Base-by-base conservation (phyloP, 2,797 vertebrate genomes). In the Alcedo quadribrachys region DNA sequence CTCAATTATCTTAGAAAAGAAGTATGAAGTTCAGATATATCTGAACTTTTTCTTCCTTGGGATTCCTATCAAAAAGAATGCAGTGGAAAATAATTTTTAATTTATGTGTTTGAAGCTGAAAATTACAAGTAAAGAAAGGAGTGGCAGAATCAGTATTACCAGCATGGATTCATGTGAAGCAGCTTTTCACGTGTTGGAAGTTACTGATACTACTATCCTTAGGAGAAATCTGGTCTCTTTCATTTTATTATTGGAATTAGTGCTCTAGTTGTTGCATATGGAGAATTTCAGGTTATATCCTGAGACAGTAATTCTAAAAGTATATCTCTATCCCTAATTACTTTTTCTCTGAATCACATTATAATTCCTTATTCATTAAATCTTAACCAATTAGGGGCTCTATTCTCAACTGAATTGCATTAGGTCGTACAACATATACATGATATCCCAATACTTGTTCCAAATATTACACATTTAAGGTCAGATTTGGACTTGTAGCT, bases 301-400 rank as follows among this genome's bases (percentile, higher is more conserved):
- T 87, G 73, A 94, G 48, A 89, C 35, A 87, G 48, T 37, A 18
- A 5, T 85, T 89, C 51, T 81, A 90, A 81, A 87, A 83, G 35
- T 87, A 3, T 68, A 32, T 30, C 28, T 81, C 46, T 22, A 81
- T 90, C 42, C 79, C 62, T 48, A 82, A 28, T 54, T 73, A 37
- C 20, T 60, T 93, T 71, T 81, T 75, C 27, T 85, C 66, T 81
- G 60, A 91, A 74, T 83, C 63, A 51, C 55, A 81, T 50, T 60
- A 37, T 50, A 42, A 70, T n/a, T 81, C 89, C 48, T 75, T 80
- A 53, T 53, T 88, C 91, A 63, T 75, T 73, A 88, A 87, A 48
- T 73, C 58, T 81, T 55, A 80, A 81, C 33, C 43, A 84, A 11
- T 50, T 77, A 70, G 63, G 54, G 46, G 20, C 66, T 86, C 62